Base-by-base conservation (phyloP, 2,113 vertebrate genomes). In the Ophthalmolycus amberensis region DNA sequence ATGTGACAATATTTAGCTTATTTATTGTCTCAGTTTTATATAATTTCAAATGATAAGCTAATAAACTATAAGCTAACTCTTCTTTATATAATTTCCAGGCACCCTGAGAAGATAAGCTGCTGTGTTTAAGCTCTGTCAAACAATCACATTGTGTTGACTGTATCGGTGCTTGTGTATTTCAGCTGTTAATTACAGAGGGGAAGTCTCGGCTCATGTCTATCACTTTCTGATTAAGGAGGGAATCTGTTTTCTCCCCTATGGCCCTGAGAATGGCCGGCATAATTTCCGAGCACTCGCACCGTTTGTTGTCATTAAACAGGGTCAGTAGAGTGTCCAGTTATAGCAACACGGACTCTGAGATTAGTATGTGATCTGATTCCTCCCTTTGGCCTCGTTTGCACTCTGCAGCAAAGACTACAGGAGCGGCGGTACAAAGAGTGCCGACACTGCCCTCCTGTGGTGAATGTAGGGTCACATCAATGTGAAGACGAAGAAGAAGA, bases 381-480 rank as follows among this genome's bases (percentile, higher is more conserved):
- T 82, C 54, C 25, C 37, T 85, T 34, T 90, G 91, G 83, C 92
- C 92, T 93, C 73, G 74, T 71, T 83, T 93, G 91, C 92, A 88
- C 85, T 83, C 88, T 44, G 25, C 37, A 42, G 68, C 62, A 63
- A 60, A 78, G 12, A 38, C n/a, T n/a, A 2, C 56, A 59, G 71
- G n/a, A 5, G 14, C 22, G 52, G 74, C 77, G 22, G 75, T n/a
- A 32, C 29, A 71, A 38, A 77, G 42, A 80, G 40, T 3, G 56
- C 0, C 37, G 22, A 9, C 7, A 29, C 84, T 90, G 89, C 79
- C 75, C 79, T 73, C 91, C 83, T 62, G 82, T 89, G 92, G 77
- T 74, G 1, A 25, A 68, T 59, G 15, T 0, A 1, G 6, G 16
- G 25, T 40, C 8, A 20, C 38, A 20, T 5, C 37, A 58, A 25